phyloP scores from a whole-genome alignment of 2,888 invertebrate species.

The Pogonocherus hispidulus region DNA sequence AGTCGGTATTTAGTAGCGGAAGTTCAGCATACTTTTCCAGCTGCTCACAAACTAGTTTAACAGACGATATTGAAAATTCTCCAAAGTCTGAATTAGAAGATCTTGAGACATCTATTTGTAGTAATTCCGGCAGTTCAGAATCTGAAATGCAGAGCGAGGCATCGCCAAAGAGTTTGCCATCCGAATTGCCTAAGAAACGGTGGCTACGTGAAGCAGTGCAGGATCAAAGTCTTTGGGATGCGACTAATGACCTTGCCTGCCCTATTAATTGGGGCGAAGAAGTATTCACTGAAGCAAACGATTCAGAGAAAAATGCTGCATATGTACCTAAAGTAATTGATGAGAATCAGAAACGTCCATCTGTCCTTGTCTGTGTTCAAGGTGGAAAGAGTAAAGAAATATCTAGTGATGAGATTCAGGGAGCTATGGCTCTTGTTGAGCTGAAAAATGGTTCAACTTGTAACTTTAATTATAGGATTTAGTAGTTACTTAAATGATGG shows the following conservation, averaged over 20 bases:
- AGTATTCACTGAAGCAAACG: conserved; percentile 29
- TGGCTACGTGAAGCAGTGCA: conserved; percentile 73
- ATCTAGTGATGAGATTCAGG: conserved; percentile 70
- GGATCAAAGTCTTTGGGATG: conserved; percentile 63
- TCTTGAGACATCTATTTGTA: conserved; percentile 52
- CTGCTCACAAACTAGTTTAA: conserved; percentile 53
- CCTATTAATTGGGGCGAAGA: conserved; percentile 70
- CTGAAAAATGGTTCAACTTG: conserved; percentile 67
- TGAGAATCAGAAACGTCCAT: conserved; percentile 71
- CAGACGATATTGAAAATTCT: conserved; percentile 52
- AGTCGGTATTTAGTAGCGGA: conserved; percentile 52
- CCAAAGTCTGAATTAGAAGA: conserved; percentile 58
- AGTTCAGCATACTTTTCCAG: conserved; percentile 54
- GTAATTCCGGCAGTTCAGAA: conserved; percentile 53
- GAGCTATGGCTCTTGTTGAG: conserved; percentile 75
- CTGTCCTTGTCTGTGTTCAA: conserved; percentile 70
- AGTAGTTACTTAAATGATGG: conserved; percentile 31
- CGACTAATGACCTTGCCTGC: conserved; percentile 69
- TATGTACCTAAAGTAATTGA: conserved; percentile 29
- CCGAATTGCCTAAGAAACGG: conserved; percentile 72
- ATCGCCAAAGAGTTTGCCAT: conserved; percentile 48
- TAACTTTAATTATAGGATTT: conserved; percentile 59
- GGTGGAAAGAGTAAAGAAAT: conserved; percentile 65
- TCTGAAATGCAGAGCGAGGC: conserved; percentile 40
- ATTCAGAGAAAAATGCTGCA: conserved; percentile 27